Conservation (phyloP, 2,797 vertebrate species). For the Periparus ater region DNA sequence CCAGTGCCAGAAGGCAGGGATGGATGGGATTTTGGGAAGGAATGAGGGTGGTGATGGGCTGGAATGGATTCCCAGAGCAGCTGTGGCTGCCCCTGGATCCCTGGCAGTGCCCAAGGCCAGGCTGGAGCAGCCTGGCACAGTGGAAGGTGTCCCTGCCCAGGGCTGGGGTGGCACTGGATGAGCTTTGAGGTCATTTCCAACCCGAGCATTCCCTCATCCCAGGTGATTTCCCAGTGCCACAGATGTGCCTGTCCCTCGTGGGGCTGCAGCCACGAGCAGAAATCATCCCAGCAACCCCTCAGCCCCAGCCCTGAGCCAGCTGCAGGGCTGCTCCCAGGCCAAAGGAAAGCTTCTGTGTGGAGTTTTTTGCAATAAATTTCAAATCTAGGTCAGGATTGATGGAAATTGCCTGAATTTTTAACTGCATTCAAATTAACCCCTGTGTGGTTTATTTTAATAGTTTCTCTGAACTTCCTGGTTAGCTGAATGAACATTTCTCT, state of each 20-base stretch:
- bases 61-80: background rate
- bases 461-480: background rate
- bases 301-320: background rate
- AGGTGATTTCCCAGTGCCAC: too few species aligned
- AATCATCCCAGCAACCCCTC: background rate
- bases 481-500: background rate
- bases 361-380: background rate
- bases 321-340: background rate
- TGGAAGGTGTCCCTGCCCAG: background rate
- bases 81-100: background rate
- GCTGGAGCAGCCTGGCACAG: background rate
- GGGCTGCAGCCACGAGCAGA: background rate
- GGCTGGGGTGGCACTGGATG: background rate
- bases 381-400: background rate
- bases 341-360: background rate
- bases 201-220: too few species aligned
- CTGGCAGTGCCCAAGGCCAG: background rate
- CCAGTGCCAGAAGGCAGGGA: accelerated
- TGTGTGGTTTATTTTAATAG: background rate
- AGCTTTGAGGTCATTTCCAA: accelerated
- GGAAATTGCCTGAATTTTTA: background rate
- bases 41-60: background rate
- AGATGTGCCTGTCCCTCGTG: background rate
- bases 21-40: accelerated
- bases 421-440: background rate